Base-by-base conservation (phyloP, 2,888 invertebrate genomes). In the Dione juno region DNA sequence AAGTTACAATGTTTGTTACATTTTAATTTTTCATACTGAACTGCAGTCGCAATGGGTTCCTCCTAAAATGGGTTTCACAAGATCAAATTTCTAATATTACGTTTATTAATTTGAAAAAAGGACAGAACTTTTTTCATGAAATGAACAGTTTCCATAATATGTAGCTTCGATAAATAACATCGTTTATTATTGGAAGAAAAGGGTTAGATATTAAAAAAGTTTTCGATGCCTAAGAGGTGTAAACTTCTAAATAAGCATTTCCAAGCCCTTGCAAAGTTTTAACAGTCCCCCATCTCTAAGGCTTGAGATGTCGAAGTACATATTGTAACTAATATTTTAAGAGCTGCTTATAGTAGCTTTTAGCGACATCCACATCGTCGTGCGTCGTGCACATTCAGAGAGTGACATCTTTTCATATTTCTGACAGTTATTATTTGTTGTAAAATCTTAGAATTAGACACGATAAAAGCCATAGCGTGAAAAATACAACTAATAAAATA, bases 151-250 rank as follows among this genome's bases (percentile, higher is more conserved):
- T 57, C 43, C 11, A 13, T 58, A 3, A 0, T 40, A 11, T 40
- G 5, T 5, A 37, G 40, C 37, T 40, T 40, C 13, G 10, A 54
- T 3, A 53, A 53, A 53, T 59, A 37, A 66, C 63, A 48, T 66
- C 43, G 48, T 69, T 69, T 69, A 40, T 69, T 66, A 73, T 74
- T 71, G 65, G 57, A 50, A 73, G 50, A 66, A 19, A 71, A 69
- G 70, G 70, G 70, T 67, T 76, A 50, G 57, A 71, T 71, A 73
- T 72, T 75, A 76, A 74, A 75, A 75, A 76, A 75, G 70, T 73
- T 76, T 9, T n/a, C 40, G 41, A 35, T 65, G 69, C 48, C 65
- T 58, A 58, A 68, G 70, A 67, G 66, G 58, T 68, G 68, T 65
- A 66, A 70, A 70, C 70, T 70, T 72, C 67, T 67, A 75, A 74